Base-by-base conservation (phyloP, 1,140 invertebrate genomes). In the Aphidius gifuensis region DNA sequence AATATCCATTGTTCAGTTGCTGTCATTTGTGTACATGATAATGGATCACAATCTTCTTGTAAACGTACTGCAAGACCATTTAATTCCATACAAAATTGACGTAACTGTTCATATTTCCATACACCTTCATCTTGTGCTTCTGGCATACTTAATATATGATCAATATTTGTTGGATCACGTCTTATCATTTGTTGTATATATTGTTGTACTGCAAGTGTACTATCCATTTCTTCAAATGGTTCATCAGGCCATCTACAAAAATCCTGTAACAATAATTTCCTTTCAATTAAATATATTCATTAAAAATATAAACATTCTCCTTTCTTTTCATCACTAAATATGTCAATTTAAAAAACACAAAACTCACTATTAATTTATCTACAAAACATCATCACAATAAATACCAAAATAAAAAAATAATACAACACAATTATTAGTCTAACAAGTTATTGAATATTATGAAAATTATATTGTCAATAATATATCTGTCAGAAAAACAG, bases 1-100 rank as follows among this genome's bases (percentile, higher is more conserved):
- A 99, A 99, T 77, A 99, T 99, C 97, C 97, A 99, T 74, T 99
- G 97, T 83, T 99, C 97, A 16, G 97, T 99, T 5, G 98, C 98
- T 49, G 97, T 99, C 98, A 99, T 99, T 83, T 99, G 97, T 49
- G 91, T 96, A 78, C 98, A 99, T 4, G 90, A 95, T 67, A 96
- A 92, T 23, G 97, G 96, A 72, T 94, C 92, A 81, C 98, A 99
- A 80, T 99, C 96, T 69, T 87, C 88, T 83, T 98, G 92, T 56
- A 97, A 82, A 69, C 88, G 88, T 0, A 99, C 96, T 45, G 97
- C 96, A 62, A 99, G 81, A 50, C 95, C 96, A 84, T 99, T 99
- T 38, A 99, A 80, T 81, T 99, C 97, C 94, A 99, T 97, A 79
- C 97, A 99, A 80, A 99, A 98, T 80, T 99, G 96, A 69, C 95